Evolutionary conservation across 1,140 invertebrate genomes (phyloP).

Genomic region (Rhopalosiphum padi): DNA sequence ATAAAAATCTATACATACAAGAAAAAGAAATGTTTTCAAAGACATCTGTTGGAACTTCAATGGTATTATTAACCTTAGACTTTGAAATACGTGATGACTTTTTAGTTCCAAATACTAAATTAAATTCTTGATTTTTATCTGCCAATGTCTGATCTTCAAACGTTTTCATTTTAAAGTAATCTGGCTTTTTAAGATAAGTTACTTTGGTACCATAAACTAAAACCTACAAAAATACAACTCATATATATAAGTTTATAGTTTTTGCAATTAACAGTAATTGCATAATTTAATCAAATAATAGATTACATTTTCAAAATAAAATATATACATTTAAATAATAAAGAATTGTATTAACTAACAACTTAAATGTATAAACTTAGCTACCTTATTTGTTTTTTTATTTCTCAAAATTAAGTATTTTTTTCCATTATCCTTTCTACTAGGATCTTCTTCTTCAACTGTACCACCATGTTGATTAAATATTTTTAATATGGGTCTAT

Average conservation of each 20-base stretch:
- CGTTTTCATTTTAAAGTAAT: constrained; percentile 35
- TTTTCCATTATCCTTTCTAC: not conserved
- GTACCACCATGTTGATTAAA: constrained; percentile 18
- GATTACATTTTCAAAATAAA: not conserved
- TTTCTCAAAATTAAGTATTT: constrained; percentile 43
- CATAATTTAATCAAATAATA: not conserved
- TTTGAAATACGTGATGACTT: not conserved
- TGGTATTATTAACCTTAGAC: not conserved
- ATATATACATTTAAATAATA: no score
- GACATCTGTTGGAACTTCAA: not conserved
- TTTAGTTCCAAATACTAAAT: constrained; percentile 26
- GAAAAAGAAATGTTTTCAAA: not conserved
- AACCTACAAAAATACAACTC: not conserved
- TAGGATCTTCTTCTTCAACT: constrained; percentile 43
- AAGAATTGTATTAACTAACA: not conserved
- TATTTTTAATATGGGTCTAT: constrained; percentile 51
- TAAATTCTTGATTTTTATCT: not conserved
- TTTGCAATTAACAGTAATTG: not conserved
- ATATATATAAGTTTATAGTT: not conserved
- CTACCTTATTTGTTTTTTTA: constrained; percentile 47
- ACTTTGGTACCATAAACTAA: constrained; percentile 17
- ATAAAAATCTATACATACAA: not conserved
- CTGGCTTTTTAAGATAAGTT: constrained; percentile 37
- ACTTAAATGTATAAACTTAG: not conserved
- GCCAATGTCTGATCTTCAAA: not conserved